phyloP scores from a whole-genome alignment of 2,797 vertebrate genomes.

The Sebastiscus albofasciatus region DNA sequence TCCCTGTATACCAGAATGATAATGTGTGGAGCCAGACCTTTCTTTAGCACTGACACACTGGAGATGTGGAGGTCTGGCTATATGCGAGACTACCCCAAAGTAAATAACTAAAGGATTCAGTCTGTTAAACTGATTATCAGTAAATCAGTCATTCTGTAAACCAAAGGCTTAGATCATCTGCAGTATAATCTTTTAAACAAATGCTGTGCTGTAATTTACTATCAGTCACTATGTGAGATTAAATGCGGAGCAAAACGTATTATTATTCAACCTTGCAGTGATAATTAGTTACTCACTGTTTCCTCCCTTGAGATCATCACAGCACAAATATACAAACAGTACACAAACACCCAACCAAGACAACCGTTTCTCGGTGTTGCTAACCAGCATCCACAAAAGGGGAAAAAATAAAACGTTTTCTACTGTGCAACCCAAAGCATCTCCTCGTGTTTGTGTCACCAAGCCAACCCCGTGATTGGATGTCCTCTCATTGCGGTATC shows the following conservation, averaged over 20 bases:
- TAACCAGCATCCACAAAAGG: slow-evolving; percentile 39
- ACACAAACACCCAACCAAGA: slow-evolving; percentile 36
- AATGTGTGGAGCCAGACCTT: not conserved
- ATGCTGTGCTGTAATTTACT: slow-evolving; percentile 18
- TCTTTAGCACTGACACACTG: not conserved
- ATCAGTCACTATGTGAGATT: slow-evolving; percentile 21
- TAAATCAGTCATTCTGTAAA: slow-evolving; percentile 22
- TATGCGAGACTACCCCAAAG: not conserved
- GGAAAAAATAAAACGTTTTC: not conserved
- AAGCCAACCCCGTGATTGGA: slow-evolving; percentile 39
- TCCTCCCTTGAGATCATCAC: slow-evolving; percentile 42
- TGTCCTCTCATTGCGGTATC: slow-evolving; percentile 14
- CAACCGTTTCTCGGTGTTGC: slow-evolving; percentile 40
- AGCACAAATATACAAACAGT: slow-evolving; percentile 37
- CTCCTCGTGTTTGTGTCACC: slow-evolving; percentile 36
- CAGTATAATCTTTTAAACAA: slow-evolving; percentile 30
- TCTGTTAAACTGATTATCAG: slow-evolving; percentile 28
- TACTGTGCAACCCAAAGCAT: slow-evolving; percentile 17
- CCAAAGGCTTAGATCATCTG: slow-evolving; percentile 31
- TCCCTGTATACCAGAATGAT: not conserved
- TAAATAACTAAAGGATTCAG: not conserved
- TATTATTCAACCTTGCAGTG: slow-evolving; percentile 37
- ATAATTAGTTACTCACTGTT: slow-evolving; percentile 40
- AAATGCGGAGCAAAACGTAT: slow-evolving; percentile 14
- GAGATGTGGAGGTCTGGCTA: not conserved